Conservation (phyloP, 1,140 invertebrate species). For the Palaemon carinicauda region DNA sequence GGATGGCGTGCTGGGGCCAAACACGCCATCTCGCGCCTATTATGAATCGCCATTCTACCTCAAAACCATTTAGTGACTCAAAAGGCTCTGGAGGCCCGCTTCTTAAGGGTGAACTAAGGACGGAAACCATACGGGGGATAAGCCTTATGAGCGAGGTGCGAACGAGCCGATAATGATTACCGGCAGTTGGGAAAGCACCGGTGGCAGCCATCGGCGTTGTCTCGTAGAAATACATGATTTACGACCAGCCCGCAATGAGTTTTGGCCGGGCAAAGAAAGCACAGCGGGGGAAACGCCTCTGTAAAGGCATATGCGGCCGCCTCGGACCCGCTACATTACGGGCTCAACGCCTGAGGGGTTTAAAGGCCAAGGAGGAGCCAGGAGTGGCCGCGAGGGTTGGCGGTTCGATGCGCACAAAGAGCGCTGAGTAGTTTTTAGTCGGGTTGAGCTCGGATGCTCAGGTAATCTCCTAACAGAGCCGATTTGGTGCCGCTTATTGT, state of each 20-base stretch:
- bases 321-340: not conserved
- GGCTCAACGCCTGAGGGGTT: not conserved
- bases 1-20: conserved; percentile 33
- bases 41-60: conserved; percentile 54
- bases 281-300: conserved; percentile 22
- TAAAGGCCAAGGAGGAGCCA: not conserved
- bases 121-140: not conserved
- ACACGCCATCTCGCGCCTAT: conserved; percentile 45
- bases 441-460: conserved; percentile 44
- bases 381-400: not conserved
- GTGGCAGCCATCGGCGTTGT: conserved; percentile 56
- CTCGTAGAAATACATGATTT: conserved; percentile 60
- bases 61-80: conserved; percentile 51
- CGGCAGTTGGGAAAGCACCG: conserved; percentile 58
- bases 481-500: conserved; percentile 52
- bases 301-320: conserved; percentile 15
- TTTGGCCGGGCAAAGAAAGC: conserved; percentile 60
- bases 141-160: conserved; percentile 56
- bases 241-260: conserved; percentile 57
- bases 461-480: conserved; percentile 53
- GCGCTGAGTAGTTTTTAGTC: conserved; percentile 52
- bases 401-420: not conserved
- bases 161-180: conserved; percentile 60
- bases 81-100: conserved; percentile 35
- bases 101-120: conserved; percentile 29